Percentiles rank a stretch among this genome's conserved stretches.
Evolutionary conservation across 1,140 invertebrate genomes (phyloP).

Genomic region (Penaeus japonicus): DNA sequence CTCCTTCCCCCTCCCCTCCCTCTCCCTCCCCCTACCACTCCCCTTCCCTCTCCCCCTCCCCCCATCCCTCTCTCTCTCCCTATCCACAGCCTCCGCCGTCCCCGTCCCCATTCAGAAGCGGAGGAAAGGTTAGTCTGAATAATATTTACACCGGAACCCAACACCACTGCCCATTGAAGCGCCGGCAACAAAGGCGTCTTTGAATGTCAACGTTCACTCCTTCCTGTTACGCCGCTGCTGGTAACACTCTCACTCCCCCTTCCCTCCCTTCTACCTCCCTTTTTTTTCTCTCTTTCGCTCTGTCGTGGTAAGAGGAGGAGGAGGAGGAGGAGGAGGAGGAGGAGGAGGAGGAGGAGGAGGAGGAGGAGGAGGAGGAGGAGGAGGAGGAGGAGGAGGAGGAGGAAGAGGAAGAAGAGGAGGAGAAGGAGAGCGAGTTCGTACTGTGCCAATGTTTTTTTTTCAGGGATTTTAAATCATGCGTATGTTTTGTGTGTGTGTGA

Average conservation of each 20-base stretch:
- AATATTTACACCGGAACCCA: conserved; percentile 33
- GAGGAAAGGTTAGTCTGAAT: conserved; percentile 20
- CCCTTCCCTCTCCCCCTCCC: neutral
- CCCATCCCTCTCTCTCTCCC: neutral
- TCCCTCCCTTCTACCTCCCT: neutral
- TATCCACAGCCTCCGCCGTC: neutral
- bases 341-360: too few species aligned
- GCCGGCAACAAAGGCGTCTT: conserved; percentile 23
- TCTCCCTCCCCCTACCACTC: neutral
- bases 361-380: too few species aligned
- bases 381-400: too few species aligned
- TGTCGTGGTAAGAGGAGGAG: too few species aligned
- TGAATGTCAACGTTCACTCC: conserved; percentile 34
- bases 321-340: too few species aligned
- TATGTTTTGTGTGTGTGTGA: too few species aligned
- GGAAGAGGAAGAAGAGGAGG: too few species aligned
- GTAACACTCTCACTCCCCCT: neutral
- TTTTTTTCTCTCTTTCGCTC: neutral
- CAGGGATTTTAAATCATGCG: too few species aligned
- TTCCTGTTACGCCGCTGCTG: neutral
- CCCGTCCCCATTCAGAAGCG: neutral
- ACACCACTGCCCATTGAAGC: conserved; percentile 19
- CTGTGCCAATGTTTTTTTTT: too few species aligned
- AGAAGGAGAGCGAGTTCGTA: too few species aligned
- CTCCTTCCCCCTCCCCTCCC: neutral